A percentile compares a stretch with the other conserved stretches of the same genome.
These are phyloP conservation scores for Glossosoma conforme DNA, from an alignment of 1,140 invertebrate species.

Conservation along the genomic window DNA sequence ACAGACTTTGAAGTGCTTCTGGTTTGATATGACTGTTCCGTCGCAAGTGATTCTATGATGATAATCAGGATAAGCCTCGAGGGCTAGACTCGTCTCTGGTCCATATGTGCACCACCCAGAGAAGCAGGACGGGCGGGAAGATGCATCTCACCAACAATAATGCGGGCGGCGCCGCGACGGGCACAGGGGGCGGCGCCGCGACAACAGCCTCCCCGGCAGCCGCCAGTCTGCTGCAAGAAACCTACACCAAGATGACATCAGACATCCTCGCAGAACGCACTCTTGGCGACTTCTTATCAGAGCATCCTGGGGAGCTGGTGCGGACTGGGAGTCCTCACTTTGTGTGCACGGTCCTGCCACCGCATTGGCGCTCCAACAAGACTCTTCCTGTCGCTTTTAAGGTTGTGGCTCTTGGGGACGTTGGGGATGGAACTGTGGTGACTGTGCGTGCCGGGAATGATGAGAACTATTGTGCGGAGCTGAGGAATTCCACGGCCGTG, in stretches of 20 bases:
- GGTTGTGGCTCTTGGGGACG: slow-evolving; percentile 84
- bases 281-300: slow-evolving; percentile 82
- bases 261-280: slow-evolving; percentile 81
- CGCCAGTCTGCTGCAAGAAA: slow-evolving; percentile 67
- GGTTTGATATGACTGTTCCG: too few species aligned
- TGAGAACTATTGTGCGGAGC: slow-evolving; percentile 93
- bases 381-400: slow-evolving; percentile 93
- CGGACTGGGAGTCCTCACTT: slow-evolving; percentile 89
- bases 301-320: slow-evolving; percentile 89
- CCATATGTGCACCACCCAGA: slow-evolving; percentile 30
- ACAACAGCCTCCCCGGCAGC: slow-evolving; percentile 51
- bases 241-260: slow-evolving; percentile 84
- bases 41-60: too few species aligned
- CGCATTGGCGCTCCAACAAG: slow-evolving; percentile 97
- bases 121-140: slow-evolving; percentile 33
- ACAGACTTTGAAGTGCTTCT: too few species aligned
- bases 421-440: slow-evolving; percentile 93
- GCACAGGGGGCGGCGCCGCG: slow-evolving; percentile 43
- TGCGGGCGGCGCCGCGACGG: slow-evolving; percentile 39
- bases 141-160: slow-evolving; percentile 53
- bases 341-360: slow-evolving; percentile 86
- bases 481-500: slow-evolving; percentile 87
- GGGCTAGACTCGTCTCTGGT: slow-evolving; percentile 1
- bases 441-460: slow-evolving; percentile 95
- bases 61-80: slow-evolving; percentile 21